These are phyloP conservation scores for Baronia brevicornis DNA, from an alignment of 2,888 invertebrate genomes.

Conservation along the genomic window DNA sequence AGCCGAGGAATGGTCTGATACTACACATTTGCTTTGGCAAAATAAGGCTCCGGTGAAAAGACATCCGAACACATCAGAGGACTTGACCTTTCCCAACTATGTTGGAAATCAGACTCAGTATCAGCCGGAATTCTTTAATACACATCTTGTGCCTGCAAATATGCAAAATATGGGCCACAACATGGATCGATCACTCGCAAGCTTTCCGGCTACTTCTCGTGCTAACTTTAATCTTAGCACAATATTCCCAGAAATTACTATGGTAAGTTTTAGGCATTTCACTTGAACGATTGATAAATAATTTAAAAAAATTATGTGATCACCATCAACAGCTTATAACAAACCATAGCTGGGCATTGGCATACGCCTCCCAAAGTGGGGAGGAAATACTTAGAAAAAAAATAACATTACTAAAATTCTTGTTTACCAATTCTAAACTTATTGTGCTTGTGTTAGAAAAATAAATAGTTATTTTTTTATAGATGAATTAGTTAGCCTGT, in stretches of 20 bases:
- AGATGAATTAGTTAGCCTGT: too few relatives aligned
- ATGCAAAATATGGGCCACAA: slow-evolving; percentile 53
- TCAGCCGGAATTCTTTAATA: slow-evolving; percentile 62
- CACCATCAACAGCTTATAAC: too few relatives aligned
- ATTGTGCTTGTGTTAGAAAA: too few relatives aligned
- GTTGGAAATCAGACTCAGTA: slow-evolving; percentile 60
- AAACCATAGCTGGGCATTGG: too few relatives aligned
- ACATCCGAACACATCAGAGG: slow-evolving; percentile 53
- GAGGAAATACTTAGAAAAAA: too few relatives aligned
- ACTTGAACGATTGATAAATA: too few relatives aligned
- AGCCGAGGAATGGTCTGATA: slow-evolving; percentile 59
- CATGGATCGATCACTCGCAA: slow-evolving; percentile 48
- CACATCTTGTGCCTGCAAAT: slow-evolving; percentile 56
- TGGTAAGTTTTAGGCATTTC: too few relatives aligned
- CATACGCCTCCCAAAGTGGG: too few relatives aligned
- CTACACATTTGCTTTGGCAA: slow-evolving; percentile 55
- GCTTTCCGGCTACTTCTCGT: slow-evolving; percentile 57
- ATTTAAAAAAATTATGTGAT: too few relatives aligned
- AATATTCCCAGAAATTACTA: slow-evolving; percentile 89
- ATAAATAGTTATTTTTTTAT: too few relatives aligned
- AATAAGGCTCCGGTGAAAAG: slow-evolving; percentile 51
- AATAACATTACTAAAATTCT: too few relatives aligned
- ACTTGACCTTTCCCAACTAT: slow-evolving; percentile 58
- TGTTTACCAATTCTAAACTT: too few relatives aligned
- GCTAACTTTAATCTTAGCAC: slow-evolving; percentile 89